Conservation (phyloP, 30 jellyfish, hydroid and myxozoan species). For the Rhopilema esculentum region DNA sequence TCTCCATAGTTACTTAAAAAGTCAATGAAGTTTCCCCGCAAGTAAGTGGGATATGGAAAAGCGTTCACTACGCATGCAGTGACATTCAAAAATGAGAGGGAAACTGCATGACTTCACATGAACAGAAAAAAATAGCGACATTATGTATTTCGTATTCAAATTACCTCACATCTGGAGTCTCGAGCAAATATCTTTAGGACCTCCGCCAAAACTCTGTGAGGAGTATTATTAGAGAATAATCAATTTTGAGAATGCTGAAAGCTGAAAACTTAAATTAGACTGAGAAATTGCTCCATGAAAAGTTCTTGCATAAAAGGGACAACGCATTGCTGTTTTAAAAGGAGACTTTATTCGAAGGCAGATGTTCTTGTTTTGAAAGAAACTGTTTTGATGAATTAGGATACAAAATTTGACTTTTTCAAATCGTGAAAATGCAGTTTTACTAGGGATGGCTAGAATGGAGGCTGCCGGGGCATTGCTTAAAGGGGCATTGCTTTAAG, state of each 20-base stretch:
- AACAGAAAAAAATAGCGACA: not conserved
- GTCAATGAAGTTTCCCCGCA: not conserved
- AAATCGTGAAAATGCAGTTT: too few relatives aligned
- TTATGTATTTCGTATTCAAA: not conserved
- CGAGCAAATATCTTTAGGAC: constrained; percentile 65
- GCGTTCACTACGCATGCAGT: not conserved
- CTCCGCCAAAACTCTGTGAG: constrained; percentile 57
- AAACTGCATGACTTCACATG: not conserved
- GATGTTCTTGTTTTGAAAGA: too few relatives aligned
- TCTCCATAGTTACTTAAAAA: not conserved
- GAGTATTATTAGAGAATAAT: not conserved
- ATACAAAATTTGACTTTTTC: too few relatives aligned
- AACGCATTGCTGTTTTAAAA: too few relatives aligned
- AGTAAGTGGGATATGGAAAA: not conserved
- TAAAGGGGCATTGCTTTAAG: too few relatives aligned
- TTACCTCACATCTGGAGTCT: constrained; percentile 87
- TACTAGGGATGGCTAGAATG: too few relatives aligned
- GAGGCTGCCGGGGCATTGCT: too few relatives aligned
- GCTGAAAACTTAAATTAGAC: too few relatives aligned
- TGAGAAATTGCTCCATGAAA: not conserved
- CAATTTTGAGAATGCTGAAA: not conserved
- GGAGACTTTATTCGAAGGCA: too few relatives aligned
- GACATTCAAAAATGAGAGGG: not conserved
- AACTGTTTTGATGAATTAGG: too few relatives aligned
- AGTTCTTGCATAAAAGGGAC: too few relatives aligned